phyloP scores from a whole-genome alignment of 2,797 vertebrate genomes.

The Cirrhinus molitorella region DNA sequence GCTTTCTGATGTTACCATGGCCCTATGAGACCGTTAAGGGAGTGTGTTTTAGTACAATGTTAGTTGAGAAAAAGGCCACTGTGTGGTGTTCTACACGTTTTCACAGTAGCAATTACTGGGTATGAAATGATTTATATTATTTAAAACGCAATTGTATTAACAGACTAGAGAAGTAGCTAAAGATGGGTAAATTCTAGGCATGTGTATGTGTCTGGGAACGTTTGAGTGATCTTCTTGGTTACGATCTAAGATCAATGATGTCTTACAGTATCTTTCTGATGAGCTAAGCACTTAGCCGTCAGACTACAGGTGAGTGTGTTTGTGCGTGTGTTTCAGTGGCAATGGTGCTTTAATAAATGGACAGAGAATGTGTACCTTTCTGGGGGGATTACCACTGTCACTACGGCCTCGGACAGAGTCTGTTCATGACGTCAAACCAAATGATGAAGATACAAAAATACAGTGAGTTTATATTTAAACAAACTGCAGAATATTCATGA shows the following conservation, averaged over 20 bases:
- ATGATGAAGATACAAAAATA: conserved; percentile 81
- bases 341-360: conserved; percentile 75
- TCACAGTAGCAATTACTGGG: neutral
- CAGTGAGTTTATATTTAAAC: conserved; percentile 77
- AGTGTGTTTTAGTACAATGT: conserved; percentile 32
- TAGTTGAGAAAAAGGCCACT: conserved; percentile 22
- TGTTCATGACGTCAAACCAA: conserved; percentile 86
- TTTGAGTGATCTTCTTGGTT: conserved; percentile 3
- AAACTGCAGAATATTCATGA: conserved; percentile 77
- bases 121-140: neutral
- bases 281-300: conserved; percentile 33
- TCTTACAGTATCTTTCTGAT: neutral
- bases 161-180: neutral
- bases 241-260: conserved; percentile 12
- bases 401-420: conserved; percentile 88
- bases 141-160: neutral
- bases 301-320: conserved; percentile 58
- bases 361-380: conserved; percentile 86
- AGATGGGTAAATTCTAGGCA: conserved; percentile 8
- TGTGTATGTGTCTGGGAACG: neutral
- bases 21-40: conserved; percentile 28
- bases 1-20: conserved; percentile 23
- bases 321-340: conserved; percentile 65
- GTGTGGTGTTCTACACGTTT: conserved; percentile 5
- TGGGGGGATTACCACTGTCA: conserved; percentile 89